phyloP scores from a whole-genome alignment of 2,797 vertebrate genomes.

The Nyctibius grandis region DNA sequence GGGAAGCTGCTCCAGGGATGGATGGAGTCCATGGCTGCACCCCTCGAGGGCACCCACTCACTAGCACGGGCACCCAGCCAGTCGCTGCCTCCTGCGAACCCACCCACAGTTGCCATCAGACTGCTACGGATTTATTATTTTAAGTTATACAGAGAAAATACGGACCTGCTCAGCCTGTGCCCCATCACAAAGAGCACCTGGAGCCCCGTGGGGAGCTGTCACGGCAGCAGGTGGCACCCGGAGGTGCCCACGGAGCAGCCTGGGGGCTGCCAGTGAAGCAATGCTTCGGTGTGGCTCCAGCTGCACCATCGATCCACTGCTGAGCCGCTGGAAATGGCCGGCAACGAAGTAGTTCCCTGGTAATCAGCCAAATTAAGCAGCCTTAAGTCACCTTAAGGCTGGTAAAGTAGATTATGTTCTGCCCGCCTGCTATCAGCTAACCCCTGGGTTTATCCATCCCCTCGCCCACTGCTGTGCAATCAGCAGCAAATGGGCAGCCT shows the following conservation, averaged over 20 bases:
- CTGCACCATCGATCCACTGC: background rate
- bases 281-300: background rate
- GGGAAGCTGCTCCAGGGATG: background rate
- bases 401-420: background rate
- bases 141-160: background rate
- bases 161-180: background rate
- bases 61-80: background rate
- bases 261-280: background rate
- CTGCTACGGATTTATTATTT: background rate
- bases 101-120: background rate
- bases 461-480: background rate
- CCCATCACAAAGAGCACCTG: background rate
- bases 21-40: background rate
- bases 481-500: background rate
- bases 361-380: conserved; percentile 17
- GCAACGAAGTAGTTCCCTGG: background rate
- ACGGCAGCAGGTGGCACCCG: background rate
- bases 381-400: background rate
- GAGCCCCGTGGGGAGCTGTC: background rate
- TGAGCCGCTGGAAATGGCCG: background rate
- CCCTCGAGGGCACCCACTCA: background rate
- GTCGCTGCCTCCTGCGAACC: background rate
- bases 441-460: background rate
- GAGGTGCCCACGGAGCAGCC: background rate
- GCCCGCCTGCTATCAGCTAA: background rate